These are phyloP conservation scores for Tachina lurida DNA, from an alignment of 2,888 invertebrate species.

Conservation along the genomic window DNA sequence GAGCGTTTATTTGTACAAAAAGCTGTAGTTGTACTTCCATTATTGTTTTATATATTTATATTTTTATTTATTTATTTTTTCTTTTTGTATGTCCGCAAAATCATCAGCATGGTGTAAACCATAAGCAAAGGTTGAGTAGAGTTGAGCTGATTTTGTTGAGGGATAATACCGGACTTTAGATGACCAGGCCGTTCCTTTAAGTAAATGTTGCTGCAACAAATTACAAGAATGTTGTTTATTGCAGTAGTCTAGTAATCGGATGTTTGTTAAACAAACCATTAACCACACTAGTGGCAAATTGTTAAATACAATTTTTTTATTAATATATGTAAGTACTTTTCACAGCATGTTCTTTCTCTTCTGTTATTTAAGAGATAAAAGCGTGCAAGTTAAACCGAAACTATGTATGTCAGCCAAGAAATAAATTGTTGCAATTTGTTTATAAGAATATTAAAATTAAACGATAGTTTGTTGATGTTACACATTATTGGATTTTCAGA, in stretches of 20 bases:
- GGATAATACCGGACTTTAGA: not conserved
- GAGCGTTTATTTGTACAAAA: not conserved
- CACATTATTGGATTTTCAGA: too few relatives aligned
- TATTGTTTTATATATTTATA: not conserved
- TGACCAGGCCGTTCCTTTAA: not conserved
- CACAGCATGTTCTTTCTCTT: not conserved
- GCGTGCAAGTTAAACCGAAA: not conserved
- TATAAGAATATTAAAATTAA: not conserved
- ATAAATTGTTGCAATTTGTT: not conserved
- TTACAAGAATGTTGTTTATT: not conserved
- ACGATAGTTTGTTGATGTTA: too few relatives aligned
- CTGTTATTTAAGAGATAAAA: not conserved
- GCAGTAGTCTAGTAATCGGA: not conserved
- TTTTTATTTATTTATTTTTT: not conserved
- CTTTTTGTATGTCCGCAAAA: not conserved
- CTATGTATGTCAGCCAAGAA: not conserved
- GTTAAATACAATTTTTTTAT: constrained; percentile 21
- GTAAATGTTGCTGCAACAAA: constrained; percentile 11
- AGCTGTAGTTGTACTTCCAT: not conserved
- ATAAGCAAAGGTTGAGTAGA: too few relatives aligned
- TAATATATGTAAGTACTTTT: not conserved
- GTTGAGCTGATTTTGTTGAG: not conserved
- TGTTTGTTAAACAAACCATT: constrained; percentile 16
- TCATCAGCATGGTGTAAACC: not conserved
- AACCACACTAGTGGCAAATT: constrained; percentile 34